Evolutionary conservation across 2,113 vertebrate genomes (phyloP), one percentile per base, ranked within the genome.

Genomic region (Cyrtonyx montezumae): DNA sequence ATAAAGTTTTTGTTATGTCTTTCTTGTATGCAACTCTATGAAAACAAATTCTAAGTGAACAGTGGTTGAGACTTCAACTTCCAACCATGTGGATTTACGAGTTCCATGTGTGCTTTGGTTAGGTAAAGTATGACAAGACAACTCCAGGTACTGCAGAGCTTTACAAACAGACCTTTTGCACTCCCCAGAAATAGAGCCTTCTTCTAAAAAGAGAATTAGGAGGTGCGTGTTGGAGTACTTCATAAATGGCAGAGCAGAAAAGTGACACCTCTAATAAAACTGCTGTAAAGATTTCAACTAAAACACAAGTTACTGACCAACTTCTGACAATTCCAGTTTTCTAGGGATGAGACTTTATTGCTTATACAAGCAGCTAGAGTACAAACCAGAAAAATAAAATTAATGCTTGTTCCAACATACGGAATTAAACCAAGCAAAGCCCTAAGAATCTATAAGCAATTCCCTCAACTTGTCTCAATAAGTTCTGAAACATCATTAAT

Each of bases 51-150:
- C 34, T 68, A 43, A 58, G 66, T 17, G 10, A 63, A 5, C 26
- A 45, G 13, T 2, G 32, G 8, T 2, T 70, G 40, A 9, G 55
- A 6, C 32, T 14, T 13, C 4, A 75, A 59, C 67, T 9, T 16
- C 15, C 34, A 63, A 3, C 32, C 34, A 32, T 0, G 2, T 1
- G 1, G 23, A 23, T 16, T 15, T 25, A 11, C 0, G 3, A 45
- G 67, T 56, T 49, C 51, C 34, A 61, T 1, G 25, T 1, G 0
- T 0, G 3, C 43, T 1, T 0, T 0, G 4, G 12, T 28, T 43
- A 37, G 12, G 10, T 11, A 19, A 56, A 10, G 23, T 1, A 0
- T 21, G 55, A 74, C 18, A 66, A n/a, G 18, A 59, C 12, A 75
- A 69, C 55, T 48, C 42, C 30, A 45, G 9, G n/a, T 20, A 65